Conservation (phyloP, 2,888 invertebrate genomes). For the Lasioglossum leucozonium region DNA sequence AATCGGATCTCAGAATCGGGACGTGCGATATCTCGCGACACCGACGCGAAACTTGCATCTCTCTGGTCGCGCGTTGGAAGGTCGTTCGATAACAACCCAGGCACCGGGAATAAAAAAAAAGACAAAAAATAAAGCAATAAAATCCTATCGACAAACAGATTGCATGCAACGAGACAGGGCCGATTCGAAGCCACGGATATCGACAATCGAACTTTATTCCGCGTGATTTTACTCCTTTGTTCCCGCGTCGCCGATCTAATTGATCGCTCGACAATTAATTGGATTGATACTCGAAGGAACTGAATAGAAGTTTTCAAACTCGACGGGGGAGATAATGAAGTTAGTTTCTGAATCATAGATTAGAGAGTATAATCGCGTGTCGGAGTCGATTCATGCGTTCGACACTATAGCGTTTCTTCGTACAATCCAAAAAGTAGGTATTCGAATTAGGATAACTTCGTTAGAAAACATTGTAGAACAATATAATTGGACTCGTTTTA, state of each 20-base stretch:
- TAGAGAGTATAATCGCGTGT: not conserved
- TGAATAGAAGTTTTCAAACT: not conserved
- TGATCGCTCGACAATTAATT: slow-evolving; percentile 3
- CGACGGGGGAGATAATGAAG: not conserved
- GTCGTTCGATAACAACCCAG: slow-evolving; percentile 9
- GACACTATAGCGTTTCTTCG: too few relatives aligned
- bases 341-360: not conserved
- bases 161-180: not conserved
- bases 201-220: slow-evolving; percentile 9
- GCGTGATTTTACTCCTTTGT: not conserved
- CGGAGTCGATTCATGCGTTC: too few relatives aligned
- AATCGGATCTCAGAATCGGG: slow-evolving; percentile 11
- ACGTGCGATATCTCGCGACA: not conserved
- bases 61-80: not conserved
- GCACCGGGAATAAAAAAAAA: too few relatives aligned
- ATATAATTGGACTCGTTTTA: too few relatives aligned
- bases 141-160: slow-evolving; percentile 20
- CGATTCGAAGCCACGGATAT: not conserved
- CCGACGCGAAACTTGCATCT: not conserved
- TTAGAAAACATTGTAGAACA: too few relatives aligned
- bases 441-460: too few relatives aligned
- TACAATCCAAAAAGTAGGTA: not conserved
- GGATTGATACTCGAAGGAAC: not conserved
- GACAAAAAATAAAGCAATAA: too few relatives aligned
- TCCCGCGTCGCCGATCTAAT: not conserved